A percentile compares a stretch with the other conserved stretches of the same genome.
phyloP scores from a whole-genome alignment of 2,888 invertebrate species.

The Meghimatium bilineatum region DNA sequence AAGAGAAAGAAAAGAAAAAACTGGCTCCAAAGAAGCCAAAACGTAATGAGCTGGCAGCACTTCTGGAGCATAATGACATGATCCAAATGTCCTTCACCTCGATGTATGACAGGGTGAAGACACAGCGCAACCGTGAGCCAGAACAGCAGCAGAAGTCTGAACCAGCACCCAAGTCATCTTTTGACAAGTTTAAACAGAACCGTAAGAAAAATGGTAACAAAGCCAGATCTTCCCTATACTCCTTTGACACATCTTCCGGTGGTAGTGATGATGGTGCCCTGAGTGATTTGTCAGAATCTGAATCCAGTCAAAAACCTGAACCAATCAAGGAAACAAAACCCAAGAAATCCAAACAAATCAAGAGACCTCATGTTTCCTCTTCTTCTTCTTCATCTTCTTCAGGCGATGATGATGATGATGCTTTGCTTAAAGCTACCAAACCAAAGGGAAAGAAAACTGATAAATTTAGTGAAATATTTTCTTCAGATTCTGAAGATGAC shows the following conservation, averaged over 20 bases:
- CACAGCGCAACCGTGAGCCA: constrained; percentile 62
- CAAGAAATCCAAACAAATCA: constrained; percentile 41
- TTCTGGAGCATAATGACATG: constrained; percentile 47
- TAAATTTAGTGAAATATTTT: constrained; percentile 54
- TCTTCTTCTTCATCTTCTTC: constrained; percentile 49
- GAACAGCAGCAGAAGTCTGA: constrained; percentile 50
- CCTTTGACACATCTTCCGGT: constrained; percentile 42
- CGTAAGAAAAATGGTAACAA: constrained; percentile 63
- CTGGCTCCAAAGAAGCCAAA: constrained; percentile 51
- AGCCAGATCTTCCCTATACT: constrained; percentile 36
- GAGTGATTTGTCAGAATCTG: constrained; percentile 41
- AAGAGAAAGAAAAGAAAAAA: constrained; percentile 53
- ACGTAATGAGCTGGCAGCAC: constrained; percentile 50
- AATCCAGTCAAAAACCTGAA: constrained; percentile 29
- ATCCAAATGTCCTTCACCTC: constrained; percentile 84
- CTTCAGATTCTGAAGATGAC: constrained; percentile 57
- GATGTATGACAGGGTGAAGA: constrained; percentile 91
- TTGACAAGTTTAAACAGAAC: constrained; percentile 63
- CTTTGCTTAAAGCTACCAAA: constrained; percentile 51
- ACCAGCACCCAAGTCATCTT: constrained; percentile 59
- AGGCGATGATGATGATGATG: constrained; percentile 52
- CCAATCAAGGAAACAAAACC: constrained; percentile 43
- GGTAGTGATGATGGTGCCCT: constrained; percentile 26
- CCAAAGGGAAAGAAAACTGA: constrained; percentile 49
- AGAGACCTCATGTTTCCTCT: constrained; percentile 42